Base-by-base conservation (phyloP, 2,888 invertebrate genomes). In the Andrena trimmerana region DNA sequence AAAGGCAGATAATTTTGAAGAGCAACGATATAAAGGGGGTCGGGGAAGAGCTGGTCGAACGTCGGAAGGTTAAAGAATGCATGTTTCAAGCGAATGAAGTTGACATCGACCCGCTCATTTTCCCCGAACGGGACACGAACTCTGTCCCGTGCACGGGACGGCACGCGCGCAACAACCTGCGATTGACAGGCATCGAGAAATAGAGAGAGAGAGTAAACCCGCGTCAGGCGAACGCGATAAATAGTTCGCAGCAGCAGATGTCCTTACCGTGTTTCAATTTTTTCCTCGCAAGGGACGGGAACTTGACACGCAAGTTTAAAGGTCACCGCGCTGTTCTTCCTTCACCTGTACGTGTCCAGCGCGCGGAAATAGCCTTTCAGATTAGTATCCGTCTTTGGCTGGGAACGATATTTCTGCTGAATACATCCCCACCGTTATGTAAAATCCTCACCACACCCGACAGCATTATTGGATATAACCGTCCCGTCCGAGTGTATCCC, bases 341-440 rank as follows among this genome's bases (percentile, higher is more conserved):
- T 80, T 68, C 77, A 78, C 79, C 78, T 76, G 79, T 31, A 69
- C 13, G 66, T 59, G 57, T 65, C 70, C 63, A 81, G 83, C 20
- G 83, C 24, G 71, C 78, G 78, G 82, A 86, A 86, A 86, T 86
- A 86, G 79, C 72, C 1, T 67, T 71, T 71, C 42, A 74, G 80
- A 83, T 81, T 78, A 86, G 79, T 80, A 72, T 81, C 86, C 86
- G 83, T 83, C 78, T 77, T 59, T 68, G 54, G 81, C 81, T 74
- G 77, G 78, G 71, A 86, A 81, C 48, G 85, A 88, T 88, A 85
- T 87, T 85, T 87, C 72, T 77, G 82, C 62, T 72, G 62, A 73
- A 70, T 75, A 80, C 81, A 89, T 87, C 89, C 86, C 87, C 88
- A 87, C 88, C 74, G 75, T 83, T 86, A 80, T 74, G 70, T 80